Evolutionary conservation across 1,140 invertebrate species (phyloP).

Genomic region (Steinernema feltiae): DNA sequence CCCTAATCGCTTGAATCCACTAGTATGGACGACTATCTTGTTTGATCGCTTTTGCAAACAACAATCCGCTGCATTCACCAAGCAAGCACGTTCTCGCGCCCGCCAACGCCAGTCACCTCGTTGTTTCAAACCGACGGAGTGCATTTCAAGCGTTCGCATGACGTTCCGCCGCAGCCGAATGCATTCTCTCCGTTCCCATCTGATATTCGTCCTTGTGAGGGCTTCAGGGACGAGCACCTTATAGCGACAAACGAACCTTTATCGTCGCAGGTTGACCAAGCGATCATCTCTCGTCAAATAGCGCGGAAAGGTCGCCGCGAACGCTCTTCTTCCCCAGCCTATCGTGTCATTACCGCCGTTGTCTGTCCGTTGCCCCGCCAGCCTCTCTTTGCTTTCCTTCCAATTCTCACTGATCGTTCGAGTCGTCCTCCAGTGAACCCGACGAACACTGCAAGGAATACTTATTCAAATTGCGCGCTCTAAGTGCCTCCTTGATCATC

Average conservation of each 20-base stretch:
- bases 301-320: constrained; percentile 1
- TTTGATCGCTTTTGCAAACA: not conserved
- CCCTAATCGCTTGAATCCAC: not conserved
- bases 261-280: not conserved
- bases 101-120: no score
- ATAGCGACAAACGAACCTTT: not conserved
- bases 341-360: not conserved
- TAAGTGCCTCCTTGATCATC: not conserved
- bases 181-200: not conserved
- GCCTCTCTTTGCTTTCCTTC: not conserved
- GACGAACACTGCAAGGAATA: not conserved
- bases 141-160: not conserved
- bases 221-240: not conserved
- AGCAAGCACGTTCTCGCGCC: not conserved
- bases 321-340: not conserved
- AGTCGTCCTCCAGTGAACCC: not conserved
- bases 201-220: constrained; percentile 6
- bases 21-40: not conserved
- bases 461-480: not conserved
- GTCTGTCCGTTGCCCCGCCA: not conserved
- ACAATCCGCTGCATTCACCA: not conserved
- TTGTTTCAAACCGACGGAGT: not conserved
- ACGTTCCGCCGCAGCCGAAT: not conserved
- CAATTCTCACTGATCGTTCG: not conserved
- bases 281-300: not conserved